Conservation (phyloP, 2,797 vertebrate genomes). For the Tokudaia tokunoshimensis region DNA sequence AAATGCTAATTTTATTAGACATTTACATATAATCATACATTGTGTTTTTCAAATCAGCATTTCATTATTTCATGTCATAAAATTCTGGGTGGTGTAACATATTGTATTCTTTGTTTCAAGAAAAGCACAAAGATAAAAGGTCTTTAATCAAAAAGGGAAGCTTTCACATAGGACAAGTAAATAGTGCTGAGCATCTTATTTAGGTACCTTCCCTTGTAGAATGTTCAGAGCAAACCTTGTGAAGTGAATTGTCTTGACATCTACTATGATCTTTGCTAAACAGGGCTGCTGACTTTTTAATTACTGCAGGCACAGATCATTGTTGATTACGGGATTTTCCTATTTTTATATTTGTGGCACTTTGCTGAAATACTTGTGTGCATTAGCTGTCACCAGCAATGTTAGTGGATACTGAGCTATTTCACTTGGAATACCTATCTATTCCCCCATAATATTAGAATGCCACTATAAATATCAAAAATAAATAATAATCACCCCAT, state of each 20-base stretch:
- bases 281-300: background rate
- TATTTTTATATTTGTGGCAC: slow-evolving; percentile 28
- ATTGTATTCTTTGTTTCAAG: slow-evolving; percentile 26
- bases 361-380: background rate
- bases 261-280: slow-evolving; percentile 2
- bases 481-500: slow-evolving; percentile 12
- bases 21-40: background rate
- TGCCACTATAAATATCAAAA: background rate
- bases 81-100: background rate
- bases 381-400: slow-evolving; percentile 46
- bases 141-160: slow-evolving; percentile 24
- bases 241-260: slow-evolving; percentile 23
- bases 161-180: slow-evolving; percentile 34
- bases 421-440: slow-evolving; percentile 30
- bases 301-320: background rate
- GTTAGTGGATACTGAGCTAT: background rate
- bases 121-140: slow-evolving; percentile 51
- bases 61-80: slow-evolving; percentile 17
- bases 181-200: background rate
- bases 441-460: background rate
- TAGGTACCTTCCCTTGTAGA: background rate
- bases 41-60: background rate
- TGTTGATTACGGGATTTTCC: slow-evolving; percentile 3
- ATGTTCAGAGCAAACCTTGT: background rate
- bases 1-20: slow-evolving; percentile 60